Evolutionary conservation across 2,888 invertebrate genomes (phyloP).

Genomic region (Dorcus hopei): DNA sequence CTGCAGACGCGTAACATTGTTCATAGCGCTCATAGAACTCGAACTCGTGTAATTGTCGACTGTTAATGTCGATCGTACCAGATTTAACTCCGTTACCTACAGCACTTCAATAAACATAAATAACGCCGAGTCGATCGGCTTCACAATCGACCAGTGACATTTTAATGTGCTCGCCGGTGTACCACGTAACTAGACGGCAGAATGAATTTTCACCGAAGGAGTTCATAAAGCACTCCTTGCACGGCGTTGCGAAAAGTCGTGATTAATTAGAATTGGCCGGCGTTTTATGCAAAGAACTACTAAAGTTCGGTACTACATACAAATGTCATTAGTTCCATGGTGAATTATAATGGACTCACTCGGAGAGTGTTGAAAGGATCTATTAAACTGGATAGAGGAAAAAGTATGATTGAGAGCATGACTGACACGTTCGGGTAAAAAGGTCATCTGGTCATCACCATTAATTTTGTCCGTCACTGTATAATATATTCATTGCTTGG

Average conservation of each 20-base stretch:
- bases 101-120: background rate
- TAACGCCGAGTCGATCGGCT: background rate
- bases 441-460: too few relatives aligned
- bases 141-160: background rate
- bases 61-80: background rate
- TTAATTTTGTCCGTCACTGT: too few relatives aligned
- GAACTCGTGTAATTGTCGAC: background rate
- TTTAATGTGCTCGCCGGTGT: background rate
- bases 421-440: too few relatives aligned
- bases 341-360: too few relatives aligned
- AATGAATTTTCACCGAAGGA: background rate
- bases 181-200: background rate
- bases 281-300: too few relatives aligned
- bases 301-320: too few relatives aligned
- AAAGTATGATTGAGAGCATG: too few relatives aligned
- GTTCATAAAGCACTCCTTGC: background rate
- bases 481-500: too few relatives aligned
- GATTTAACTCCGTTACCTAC: background rate
- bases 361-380: too few relatives aligned
- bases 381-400: too few relatives aligned
- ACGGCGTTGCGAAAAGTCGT: background rate
- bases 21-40: background rate
- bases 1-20: background rate
- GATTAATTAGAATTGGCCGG: background rate
- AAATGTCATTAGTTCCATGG: too few relatives aligned